Evolutionary conservation across 2,113 vertebrate genomes (phyloP).

Genomic region (Syngnathus floridae): DNA sequence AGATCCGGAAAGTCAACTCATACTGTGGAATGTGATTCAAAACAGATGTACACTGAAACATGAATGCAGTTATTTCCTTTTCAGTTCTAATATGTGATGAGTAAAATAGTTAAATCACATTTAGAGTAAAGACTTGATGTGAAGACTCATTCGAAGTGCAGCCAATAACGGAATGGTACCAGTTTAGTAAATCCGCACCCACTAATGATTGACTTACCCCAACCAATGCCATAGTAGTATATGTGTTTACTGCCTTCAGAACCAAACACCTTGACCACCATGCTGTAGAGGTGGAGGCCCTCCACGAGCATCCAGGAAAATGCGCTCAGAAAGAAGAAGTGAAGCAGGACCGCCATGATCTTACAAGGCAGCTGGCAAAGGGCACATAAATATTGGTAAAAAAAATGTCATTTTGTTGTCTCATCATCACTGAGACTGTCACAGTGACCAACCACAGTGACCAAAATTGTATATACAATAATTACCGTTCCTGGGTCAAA

Average conservation of each 20-base stretch:
- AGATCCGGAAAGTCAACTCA: slow-evolving; percentile 21
- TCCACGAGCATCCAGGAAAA: slow-evolving; percentile 98
- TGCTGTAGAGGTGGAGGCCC: slow-evolving; percentile 93
- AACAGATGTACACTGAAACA: slow-evolving; percentile 21
- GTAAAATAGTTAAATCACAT: slow-evolving; percentile 9
- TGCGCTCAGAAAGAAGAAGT: slow-evolving; percentile 91
- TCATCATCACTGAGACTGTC: background rate
- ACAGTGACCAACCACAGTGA: background rate
- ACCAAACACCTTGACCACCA: slow-evolving; percentile 94
- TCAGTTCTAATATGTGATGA: background rate
- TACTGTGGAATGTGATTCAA: slow-evolving; percentile 23
- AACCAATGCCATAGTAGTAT: slow-evolving; percentile 88
- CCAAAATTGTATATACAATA: background rate
- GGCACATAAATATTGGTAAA: background rate
- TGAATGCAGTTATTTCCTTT: slow-evolving; percentile 3
- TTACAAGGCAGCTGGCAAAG: slow-evolving; percentile 80
- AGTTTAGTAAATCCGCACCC: too few relatives aligned
- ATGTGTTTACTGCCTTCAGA: slow-evolving; percentile 90
- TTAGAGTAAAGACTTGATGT: background rate
- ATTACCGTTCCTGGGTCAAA: slow-evolving; percentile 79
- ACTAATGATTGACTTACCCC: slow-evolving; percentile 73
- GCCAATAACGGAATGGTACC: background rate
- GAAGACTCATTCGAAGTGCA: background rate
- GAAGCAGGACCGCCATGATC: slow-evolving; percentile 84
- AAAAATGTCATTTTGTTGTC: background rate